phyloP scores from a whole-genome alignment of 1,140 invertebrate genomes.

The Tetraneura akinire region DNA sequence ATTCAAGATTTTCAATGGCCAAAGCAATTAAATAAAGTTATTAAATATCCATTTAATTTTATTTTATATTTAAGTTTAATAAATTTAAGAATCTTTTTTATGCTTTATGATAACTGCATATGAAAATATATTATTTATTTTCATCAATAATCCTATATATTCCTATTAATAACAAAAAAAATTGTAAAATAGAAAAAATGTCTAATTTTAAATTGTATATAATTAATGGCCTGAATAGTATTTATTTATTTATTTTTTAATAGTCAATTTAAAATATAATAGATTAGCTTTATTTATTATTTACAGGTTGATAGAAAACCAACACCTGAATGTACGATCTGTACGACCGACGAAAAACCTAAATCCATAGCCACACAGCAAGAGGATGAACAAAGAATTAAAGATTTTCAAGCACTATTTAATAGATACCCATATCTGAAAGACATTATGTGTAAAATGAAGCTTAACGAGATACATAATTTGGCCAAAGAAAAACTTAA shows the following conservation, averaged over 20 bases:
- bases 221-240: no score
- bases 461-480: background rate
- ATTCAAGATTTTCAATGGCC: background rate
- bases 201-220: background rate
- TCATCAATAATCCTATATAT: background rate
- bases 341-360: background rate
- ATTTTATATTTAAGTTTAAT: no score
- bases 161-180: background rate
- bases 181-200: background rate
- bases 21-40: background rate
- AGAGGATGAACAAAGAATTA: background rate
- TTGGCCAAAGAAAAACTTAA: slow-evolving; percentile 6
- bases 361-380: background rate
- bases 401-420: slow-evolving; percentile 23
- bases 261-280: no score
- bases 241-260: no score
- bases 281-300: background rate
- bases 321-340: background rate
- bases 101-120: no score
- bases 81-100: no score
- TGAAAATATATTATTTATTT: no score
- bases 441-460: slow-evolving; percentile 18
- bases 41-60: no score
- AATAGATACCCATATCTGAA: slow-evolving; percentile 5
- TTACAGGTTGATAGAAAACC: background rate